Percentiles rank a stretch among this genome's conserved stretches.
phyloP scores from a whole-genome alignment of 2,797 vertebrate species.

The Sphenopsis melanotis region DNA sequence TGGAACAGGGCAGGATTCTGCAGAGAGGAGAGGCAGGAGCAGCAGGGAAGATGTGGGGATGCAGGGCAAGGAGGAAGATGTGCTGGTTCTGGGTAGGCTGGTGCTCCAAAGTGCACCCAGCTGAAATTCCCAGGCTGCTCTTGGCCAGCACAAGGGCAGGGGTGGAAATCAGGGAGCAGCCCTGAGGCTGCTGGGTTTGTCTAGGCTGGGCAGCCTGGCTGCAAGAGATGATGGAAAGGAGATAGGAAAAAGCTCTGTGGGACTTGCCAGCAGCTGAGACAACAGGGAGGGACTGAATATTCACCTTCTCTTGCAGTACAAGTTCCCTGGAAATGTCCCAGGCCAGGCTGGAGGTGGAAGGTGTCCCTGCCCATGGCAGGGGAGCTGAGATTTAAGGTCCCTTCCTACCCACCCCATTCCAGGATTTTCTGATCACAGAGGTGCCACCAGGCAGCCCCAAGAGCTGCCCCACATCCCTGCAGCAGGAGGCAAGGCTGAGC shows the following conservation, averaged over 20 bases:
- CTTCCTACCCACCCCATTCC: neutral
- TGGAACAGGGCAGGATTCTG: neutral
- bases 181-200: neutral
- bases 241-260: neutral
- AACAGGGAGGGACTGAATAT: neutral
- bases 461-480: neutral
- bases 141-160: neutral
- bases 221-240: neutral
- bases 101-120: neutral
- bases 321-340: neutral
- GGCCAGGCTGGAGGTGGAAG: neutral
- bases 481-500: neutral
- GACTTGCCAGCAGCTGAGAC: neutral
- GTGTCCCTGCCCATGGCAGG: neutral
- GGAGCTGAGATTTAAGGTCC: neutral
- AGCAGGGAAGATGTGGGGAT: neutral
- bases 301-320: neutral
- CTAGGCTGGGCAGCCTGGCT: neutral
- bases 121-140: neutral
- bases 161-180: neutral
- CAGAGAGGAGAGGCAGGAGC: neutral
- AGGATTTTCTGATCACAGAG: neutral
- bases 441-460: neutral
- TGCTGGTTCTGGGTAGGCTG: neutral
- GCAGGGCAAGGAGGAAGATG: neutral